Evolutionary conservation across 2,888 invertebrate genomes (phyloP), one percentile per base, ranked within the genome.

Genomic region (Petrolisthes manimaculis): DNA sequence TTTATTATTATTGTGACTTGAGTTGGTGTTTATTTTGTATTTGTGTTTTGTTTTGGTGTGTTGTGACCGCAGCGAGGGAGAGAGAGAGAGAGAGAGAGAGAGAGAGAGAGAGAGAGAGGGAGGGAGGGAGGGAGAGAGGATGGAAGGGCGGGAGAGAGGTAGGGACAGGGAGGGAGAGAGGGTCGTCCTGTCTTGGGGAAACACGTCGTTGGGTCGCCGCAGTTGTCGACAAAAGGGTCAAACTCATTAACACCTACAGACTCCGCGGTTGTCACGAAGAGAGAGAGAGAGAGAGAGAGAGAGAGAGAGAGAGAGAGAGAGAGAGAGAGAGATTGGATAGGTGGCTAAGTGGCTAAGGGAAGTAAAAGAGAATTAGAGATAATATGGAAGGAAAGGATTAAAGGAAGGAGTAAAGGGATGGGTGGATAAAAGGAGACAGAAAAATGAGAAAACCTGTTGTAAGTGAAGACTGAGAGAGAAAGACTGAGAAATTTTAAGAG

Each of bases 171-270:
- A 37, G 37, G 37, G 37, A 37, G 37, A 2, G 37, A 37, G 37
- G 37, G 37, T 37, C 37, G 37, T 37, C 37, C 37, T 37, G 37
- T 37, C 37, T 37, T 37, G 37, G 37, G 37, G 37, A 37, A 37
- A 37, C 37, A 37, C 37, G 37, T 37, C 37, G 37, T 37, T 37
- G 37, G 71, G 71, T n/a, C 71, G n/a, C n/a, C 12, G 61, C 9
- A 71, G 71, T n/a, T 71, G 71, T 71, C 21, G 71, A 71, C 71
- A 71, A 71, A 71, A 71, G 71, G 71, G 71, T 71, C 71, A 71
- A 71, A 71, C 71, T 71, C 71, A 71, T 71, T 71, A 71, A 71
- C 71, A 71, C 71, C 71, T 71, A 14, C 18, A 71, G 71, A 21
- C 14, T 21, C n/a, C 71, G 21, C 71, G 21, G 18, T n/a, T n/a